Evolutionary conservation across 1,140 invertebrate genomes (phyloP).

Genomic region (Hesperophylax magnus): DNA sequence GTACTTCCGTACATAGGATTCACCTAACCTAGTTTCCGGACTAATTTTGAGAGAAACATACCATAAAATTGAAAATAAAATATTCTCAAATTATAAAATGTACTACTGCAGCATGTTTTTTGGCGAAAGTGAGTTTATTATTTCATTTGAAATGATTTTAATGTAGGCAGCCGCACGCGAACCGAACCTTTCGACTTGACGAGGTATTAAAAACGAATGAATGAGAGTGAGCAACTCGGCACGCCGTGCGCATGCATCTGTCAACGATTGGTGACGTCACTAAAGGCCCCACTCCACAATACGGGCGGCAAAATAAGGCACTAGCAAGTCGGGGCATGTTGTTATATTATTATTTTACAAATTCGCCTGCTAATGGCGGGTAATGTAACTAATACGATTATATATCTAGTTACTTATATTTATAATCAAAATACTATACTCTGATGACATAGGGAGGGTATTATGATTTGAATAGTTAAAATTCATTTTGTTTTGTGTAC

Average conservation of each 20-base stretch:
- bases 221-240: constrained; percentile 19
- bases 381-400: no score
- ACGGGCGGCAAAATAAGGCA: background rate
- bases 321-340: constrained; percentile 6
- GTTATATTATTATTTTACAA: background rate
- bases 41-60: constrained; percentile 45
- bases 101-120: background rate
- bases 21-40: constrained; percentile 39
- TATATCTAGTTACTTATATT: no score
- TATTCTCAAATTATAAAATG: background rate
- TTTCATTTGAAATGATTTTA: constrained; percentile 31
- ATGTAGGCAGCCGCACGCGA: constrained; percentile 39
- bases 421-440: no score
- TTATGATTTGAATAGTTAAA: no score
- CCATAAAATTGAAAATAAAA: constrained; percentile 12
- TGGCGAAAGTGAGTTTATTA: constrained; percentile 36
- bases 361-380: no score
- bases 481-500: no score
- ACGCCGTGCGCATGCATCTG: constrained; percentile 46
- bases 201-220: constrained; percentile 50
- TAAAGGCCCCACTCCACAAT: background rate
- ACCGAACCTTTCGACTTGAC: constrained; percentile 31
- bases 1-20: constrained; percentile 18
- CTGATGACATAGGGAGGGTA: no score
- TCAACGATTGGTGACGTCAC: constrained; percentile 54